A percentile compares a stretch with the other conserved stretches of the same genome.
Evolutionary conservation across 2,113 vertebrate genomes (phyloP).

Genomic region (Psettodes erumei): DNA sequence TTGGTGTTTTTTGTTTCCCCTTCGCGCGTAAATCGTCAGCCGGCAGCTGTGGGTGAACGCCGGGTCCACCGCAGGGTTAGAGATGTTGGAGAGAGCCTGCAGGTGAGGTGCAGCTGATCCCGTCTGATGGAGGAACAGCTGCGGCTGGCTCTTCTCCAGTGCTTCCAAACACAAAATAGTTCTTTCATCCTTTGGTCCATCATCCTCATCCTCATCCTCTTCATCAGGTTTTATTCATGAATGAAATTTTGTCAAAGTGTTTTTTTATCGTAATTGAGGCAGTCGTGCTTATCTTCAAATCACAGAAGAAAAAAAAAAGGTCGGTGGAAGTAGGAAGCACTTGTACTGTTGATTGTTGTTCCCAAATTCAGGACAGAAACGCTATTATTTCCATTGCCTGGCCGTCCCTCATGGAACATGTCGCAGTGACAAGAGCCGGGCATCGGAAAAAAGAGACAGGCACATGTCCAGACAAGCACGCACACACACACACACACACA

Average conservation of each 20-base stretch:
- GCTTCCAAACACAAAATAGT: neutral
- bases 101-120: too few species aligned
- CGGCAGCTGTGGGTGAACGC: too few species aligned
- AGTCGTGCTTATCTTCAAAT: neutral
- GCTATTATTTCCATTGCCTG: constrained; percentile 1
- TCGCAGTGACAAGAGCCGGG: constrained; percentile 31
- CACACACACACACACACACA: constrained; percentile 16
- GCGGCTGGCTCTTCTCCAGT: too few species aligned
- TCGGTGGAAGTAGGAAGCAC: neutral
- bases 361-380: neutral
- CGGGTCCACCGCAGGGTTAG: too few species aligned
- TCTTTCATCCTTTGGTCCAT: too few species aligned
- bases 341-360: neutral
- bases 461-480: constrained; percentile 41
- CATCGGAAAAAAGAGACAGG: constrained; percentile 20
- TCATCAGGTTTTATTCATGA: neutral
- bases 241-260: neutral
- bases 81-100: too few species aligned
- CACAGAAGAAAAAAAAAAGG: neutral
- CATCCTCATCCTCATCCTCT: too few species aligned
- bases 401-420: neutral
- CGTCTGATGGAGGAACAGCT: neutral
- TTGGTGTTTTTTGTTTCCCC: too few species aligned
- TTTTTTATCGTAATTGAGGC: neutral
- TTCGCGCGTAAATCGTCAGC: too few species aligned